These are phyloP conservation scores for Drosophila lacteicornis DNA, from an alignment of 1,140 invertebrate genomes.

Conservation along the genomic window DNA sequence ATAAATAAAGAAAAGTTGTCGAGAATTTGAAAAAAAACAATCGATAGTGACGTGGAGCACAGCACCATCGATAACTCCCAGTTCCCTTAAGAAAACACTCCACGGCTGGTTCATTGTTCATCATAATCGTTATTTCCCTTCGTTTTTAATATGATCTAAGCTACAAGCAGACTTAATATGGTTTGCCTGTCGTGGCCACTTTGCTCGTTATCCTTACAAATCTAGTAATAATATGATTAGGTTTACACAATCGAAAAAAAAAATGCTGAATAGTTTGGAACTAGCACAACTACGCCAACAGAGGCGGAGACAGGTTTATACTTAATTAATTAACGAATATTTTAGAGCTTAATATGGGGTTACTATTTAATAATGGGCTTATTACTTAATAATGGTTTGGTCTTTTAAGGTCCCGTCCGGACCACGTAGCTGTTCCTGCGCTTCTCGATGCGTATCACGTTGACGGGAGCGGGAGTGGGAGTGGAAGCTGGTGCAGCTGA, in stretches of 20 bases:
- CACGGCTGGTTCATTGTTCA: not conserved
- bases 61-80: too few species aligned
- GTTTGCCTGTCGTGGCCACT: too few species aligned
- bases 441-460: conserved; percentile 28
- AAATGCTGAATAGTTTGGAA: conserved; percentile 20
- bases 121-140: not conserved
- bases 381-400: conserved; percentile 13
- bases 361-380: not conserved
- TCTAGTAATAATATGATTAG: conserved; percentile 19
- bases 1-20: too few species aligned
- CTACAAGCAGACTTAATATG: too few species aligned
- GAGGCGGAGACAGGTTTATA: not conserved
- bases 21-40: too few species aligned
- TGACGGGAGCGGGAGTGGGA: not conserved
- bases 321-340: too few species aligned
- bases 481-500: not conserved
- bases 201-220: conserved; percentile 18
- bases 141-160: too few species aligned
- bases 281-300: conserved; percentile 12
- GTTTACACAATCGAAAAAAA: not conserved
- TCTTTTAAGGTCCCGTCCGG: conserved; percentile 1
- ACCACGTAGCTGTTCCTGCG: conserved; percentile 43
- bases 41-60: too few species aligned
- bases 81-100: too few species aligned
- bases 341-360: too few species aligned